Evolutionary conservation across 2,888 invertebrate species (phyloP), one percentile per base, ranked within the genome.

Genomic region (Epinotia bilunana): DNA sequence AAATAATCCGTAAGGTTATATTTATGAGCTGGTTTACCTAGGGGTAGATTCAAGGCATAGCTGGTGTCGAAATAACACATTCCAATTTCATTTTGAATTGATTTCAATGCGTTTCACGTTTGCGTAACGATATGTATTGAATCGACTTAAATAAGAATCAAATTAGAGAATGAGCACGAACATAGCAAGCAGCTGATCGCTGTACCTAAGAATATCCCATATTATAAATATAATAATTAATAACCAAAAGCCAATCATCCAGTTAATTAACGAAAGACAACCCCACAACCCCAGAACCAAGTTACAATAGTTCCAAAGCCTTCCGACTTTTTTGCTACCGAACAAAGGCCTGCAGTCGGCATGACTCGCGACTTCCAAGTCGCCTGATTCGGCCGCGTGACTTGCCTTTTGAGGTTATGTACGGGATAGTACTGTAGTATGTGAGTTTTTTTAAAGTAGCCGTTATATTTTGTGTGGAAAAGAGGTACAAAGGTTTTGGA

Each of bases 281-380:
- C 64, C 23, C 60, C 43, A 67, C 65, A 71, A 61, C 74, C 74
- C 69, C 57, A 68, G 28, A 65, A 20, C 46, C 53, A 43, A 18
- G 57, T 74, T 49, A 64, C 20, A 55, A 57, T 16, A 61, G 61
- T 58, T 28, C 1, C 58, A 58, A 12, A 58, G 23, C 49, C 65
- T 39, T 33, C 65, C 65, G 70, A 70, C 71, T 75, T 75, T 74
- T 75, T 75, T 75, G 75, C 75, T 75, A 75, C 74, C 62, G 53
- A 55, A 39, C 69, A 73, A 74, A 64, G 39, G 67, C 39, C 33
- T 39, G 39, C 67, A 63, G 62, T 57, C 69, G 28, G 57, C 64
- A 55, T 75, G 75, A 75, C 75, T 67, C 3, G 75, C 75, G n/a
- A 33, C 11, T 62, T 75, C 57, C 61, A 46, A 28, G 61, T 55